Base-by-base conservation (phyloP, 2,113 vertebrate genomes). In the Tympanuchus pallidicinctus region DNA sequence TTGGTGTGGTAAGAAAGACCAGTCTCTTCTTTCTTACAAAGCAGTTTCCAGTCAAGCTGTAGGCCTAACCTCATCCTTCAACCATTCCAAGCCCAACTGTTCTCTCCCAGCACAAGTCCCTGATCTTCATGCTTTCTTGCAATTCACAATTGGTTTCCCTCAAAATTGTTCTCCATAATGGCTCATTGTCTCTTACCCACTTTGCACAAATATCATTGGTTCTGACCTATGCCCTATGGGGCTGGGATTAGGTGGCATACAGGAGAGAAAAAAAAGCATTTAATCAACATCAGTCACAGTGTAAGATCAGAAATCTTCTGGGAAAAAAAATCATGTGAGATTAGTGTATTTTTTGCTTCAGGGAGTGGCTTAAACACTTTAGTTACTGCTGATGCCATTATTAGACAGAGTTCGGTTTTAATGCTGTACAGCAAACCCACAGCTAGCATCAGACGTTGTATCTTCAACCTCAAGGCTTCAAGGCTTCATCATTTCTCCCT, bases 51-150 rank as follows among this genome's bases (percentile, higher is more conserved):
- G 13, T 42, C 20, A 45, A 79, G n/a, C 43, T 91, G 40, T 18
- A 91, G 30, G 82, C 43, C 82, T 76, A 88, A 89, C 21, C 40
- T 85, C 43, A 65, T 77, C 43, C 52, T 93, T 82, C 82, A 93
- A 70, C 40, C 66, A 69, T 80, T 85, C 40, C 38, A 88, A 88
- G 32, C 4, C 54, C 6, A n/a, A 25, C 42, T 86, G 65, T 8
- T 19, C 34, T 52, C 52, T 89, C 47, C 28, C 42, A 83, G 54
- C 50, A 66, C 15, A 83, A 88, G 13, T 8, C 47, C 78, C 52
- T 3, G 3, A 57, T 84, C 28, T 42, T 64, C 40, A 30, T 8
- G 14, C 43, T 20, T 86, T 43, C 52, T 87, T 67, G 57, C 16
- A 96, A 86, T 15, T 92, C 3, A 1, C 15, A 72, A 47, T 4